phyloP scores from a whole-genome alignment of 2,797 vertebrate species.

The Spinus pinus region DNA sequence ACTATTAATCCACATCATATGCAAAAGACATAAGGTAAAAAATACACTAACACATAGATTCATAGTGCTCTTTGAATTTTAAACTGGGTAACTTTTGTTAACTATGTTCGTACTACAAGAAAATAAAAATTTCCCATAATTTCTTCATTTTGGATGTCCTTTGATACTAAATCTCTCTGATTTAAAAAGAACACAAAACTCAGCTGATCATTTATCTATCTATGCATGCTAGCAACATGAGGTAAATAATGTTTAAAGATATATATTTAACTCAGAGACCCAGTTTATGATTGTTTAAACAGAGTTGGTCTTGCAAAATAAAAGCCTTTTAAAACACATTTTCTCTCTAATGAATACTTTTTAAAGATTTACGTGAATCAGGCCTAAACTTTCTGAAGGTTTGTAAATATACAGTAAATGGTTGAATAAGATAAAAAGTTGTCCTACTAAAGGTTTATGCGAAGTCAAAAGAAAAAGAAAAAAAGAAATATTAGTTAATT shows the following conservation, averaged over 20 bases:
- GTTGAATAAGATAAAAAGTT: neutral
- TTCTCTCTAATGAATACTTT: neutral
- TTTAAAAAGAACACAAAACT: neutral
- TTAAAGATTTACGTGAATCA: neutral
- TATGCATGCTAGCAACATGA: neutral
- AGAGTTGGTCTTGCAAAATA: neutral
- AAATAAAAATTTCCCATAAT: neutral
- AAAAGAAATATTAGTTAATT: neutral
- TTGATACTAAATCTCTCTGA: neutral
- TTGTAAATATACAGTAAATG: neutral
- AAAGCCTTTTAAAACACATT: neutral
- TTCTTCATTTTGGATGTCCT: neutral
- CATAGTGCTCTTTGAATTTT: neutral
- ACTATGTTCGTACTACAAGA: neutral
- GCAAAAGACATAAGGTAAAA: neutral
- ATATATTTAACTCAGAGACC: neutral
- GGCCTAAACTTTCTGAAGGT: neutral
- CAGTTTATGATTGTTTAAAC: neutral
- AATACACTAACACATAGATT: neutral
- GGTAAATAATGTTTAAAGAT: neutral
- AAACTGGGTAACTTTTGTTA: neutral
- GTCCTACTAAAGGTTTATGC: neutral
- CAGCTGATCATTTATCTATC: neutral
- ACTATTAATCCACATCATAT: neutral
- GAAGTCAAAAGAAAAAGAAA: neutral